Evolutionary conservation across 2,797 vertebrate genomes (phyloP).

Genomic region (Loriculus beryllinus): DNA sequence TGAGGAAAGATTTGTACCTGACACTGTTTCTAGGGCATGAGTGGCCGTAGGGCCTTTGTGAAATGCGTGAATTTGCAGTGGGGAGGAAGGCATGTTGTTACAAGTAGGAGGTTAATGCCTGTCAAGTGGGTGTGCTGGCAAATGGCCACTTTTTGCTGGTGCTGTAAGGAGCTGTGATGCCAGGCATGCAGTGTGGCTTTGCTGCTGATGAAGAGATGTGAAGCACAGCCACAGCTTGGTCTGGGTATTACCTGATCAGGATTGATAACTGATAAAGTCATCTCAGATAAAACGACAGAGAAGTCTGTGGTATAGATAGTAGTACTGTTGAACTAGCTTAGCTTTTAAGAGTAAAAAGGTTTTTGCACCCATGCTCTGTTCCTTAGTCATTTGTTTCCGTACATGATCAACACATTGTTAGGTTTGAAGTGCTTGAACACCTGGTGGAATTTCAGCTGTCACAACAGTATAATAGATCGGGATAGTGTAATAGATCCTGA

Average conservation of each 20-base stretch:
- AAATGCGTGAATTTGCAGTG: rapidly evolving
- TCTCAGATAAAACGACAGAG: neutral
- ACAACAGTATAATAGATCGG: neutral
- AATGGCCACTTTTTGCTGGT: rapidly evolving
- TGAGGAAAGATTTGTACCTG: rapidly evolving
- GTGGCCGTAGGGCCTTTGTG: neutral
- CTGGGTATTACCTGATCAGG: rapidly evolving
- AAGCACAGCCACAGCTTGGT: rapidly evolving
- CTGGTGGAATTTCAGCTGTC: neutral
- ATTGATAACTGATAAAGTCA: neutral
- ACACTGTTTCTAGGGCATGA: rapidly evolving
- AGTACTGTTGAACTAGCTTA: neutral
- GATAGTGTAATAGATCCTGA: neutral
- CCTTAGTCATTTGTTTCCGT: neutral
- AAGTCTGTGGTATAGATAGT: neutral
- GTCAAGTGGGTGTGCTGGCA: rapidly evolving
- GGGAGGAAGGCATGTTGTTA: rapidly evolving
- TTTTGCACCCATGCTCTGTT: rapidly evolving
- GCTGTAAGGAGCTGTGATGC: neutral
- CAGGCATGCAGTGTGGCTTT: rapidly evolving
- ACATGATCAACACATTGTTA: neutral
- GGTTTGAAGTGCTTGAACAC: neutral
- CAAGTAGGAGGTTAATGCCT: rapidly evolving
- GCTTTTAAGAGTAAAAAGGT: neutral
- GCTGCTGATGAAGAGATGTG: neutral